These are phyloP conservation scores for Mechanitis messenoides DNA, from an alignment of 2,888 invertebrate genomes.

Conservation along the genomic window DNA sequence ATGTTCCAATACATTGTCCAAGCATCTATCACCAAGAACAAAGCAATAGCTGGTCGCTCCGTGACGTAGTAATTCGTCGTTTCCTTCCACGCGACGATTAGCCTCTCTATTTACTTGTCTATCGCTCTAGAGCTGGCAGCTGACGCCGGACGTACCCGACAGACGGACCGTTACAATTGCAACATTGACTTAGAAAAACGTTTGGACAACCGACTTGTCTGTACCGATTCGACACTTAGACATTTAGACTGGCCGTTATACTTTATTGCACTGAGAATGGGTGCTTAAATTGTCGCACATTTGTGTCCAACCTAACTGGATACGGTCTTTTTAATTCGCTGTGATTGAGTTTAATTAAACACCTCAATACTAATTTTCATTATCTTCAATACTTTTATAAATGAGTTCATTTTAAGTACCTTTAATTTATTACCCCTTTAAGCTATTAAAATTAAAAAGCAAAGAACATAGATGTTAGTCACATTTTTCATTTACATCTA, in stretches of 20 bases:
- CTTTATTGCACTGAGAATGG: slow-evolving; percentile 27
- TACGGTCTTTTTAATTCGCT: slow-evolving; percentile 11
- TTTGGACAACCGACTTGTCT: slow-evolving; percentile 56
- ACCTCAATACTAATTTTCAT: neutral
- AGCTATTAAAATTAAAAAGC: neutral
- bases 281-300: slow-evolving; percentile 40
- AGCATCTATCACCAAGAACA: slow-evolving; percentile 59
- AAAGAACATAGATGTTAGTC: neutral
- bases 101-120: slow-evolving; percentile 74
- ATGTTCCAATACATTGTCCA: slow-evolving; percentile 46
- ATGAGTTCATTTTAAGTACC: neutral
- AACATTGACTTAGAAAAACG: slow-evolving; percentile 73
- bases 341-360: slow-evolving; percentile 9
- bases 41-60: slow-evolving; percentile 66
- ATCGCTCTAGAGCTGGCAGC: slow-evolving; percentile 68
- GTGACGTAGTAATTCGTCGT: slow-evolving; percentile 74
- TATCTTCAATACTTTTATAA: neutral
- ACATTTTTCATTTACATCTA: slow-evolving; percentile 5
- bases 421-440: slow-evolving; percentile 2
- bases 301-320: slow-evolving; percentile 15
- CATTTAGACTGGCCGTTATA: slow-evolving; percentile 46
- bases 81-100: slow-evolving; percentile 74
- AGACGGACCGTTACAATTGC: slow-evolving; percentile 72
- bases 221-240: slow-evolving; percentile 44
- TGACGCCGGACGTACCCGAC: slow-evolving; percentile 64